These are phyloP conservation scores for Heliocidaris erythrogramma DNA, from an alignment of 35 echinoderm and acorn worm genomes.

Conservation along the genomic window DNA sequence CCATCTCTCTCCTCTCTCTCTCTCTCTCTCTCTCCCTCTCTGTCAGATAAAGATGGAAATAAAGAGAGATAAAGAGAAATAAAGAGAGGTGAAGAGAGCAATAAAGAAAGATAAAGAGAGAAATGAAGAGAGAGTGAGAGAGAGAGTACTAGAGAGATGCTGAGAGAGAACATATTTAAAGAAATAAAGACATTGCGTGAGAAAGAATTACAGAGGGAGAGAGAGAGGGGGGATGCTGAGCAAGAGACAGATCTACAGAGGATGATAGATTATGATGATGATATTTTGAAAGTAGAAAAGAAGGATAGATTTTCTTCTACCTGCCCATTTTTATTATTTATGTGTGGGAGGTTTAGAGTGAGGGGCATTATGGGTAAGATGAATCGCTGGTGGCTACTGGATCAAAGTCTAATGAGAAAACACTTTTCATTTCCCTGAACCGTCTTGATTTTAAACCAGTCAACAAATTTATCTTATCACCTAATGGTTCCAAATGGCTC, in stretches of 20 bases:
- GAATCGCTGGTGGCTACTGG: not conserved
- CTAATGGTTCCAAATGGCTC: too few relatives aligned
- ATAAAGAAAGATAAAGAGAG: too few relatives aligned
- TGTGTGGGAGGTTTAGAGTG: not conserved
- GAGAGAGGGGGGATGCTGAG: not conserved
- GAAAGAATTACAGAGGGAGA: not conserved
- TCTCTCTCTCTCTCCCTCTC: not conserved
- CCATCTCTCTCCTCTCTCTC: not conserved
- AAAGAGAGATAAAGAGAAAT: too few relatives aligned
- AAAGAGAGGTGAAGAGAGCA: too few relatives aligned
- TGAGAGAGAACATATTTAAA: too few relatives aligned
- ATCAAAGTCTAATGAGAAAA: slow-evolving; percentile 1
- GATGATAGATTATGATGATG: not conserved
- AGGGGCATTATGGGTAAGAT: not conserved
- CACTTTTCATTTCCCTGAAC: not conserved
- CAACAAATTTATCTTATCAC: too few relatives aligned
- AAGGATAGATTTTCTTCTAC: not conserved
- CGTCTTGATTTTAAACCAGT: too few relatives aligned
- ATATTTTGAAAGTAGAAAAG: not conserved
- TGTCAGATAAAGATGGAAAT: too few relatives aligned
- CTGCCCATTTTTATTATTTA: not conserved
- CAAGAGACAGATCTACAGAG: not conserved
- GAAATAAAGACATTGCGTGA: not conserved
- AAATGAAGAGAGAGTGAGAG: too few relatives aligned
- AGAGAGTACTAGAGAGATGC: too few relatives aligned